Evolutionary conservation across 2,888 invertebrate species (phyloP), one percentile per base, ranked within the genome.

Genomic region (Lepeophtheirus nordmannii): DNA sequence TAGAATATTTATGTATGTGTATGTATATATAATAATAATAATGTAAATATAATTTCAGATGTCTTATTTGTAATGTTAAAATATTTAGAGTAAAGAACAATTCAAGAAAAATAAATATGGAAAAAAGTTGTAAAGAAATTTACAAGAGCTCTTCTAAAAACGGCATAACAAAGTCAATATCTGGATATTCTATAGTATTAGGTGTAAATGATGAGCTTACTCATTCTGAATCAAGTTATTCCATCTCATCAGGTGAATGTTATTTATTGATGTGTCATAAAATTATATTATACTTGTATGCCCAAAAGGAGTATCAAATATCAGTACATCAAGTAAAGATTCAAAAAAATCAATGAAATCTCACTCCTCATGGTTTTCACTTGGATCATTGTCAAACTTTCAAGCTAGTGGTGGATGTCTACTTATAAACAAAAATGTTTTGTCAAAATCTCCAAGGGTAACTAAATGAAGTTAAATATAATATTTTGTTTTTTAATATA

Each of bases 51-150:
- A 5, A 30, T 30, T 30, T 30, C 30, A 30, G 22, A 61, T 94
- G 94, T 76, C 93, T 94, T 74, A 89, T 94, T 74, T 94, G 94
- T 76, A 82, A 93, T 70, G 85, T 89, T 71, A 87, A 89, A 78
- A 88, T 90, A 73, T 80, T 89, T 71, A 82, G 89, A 71, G 79
- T 90, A 72, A 84, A 87, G 75, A 64, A 64, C 38, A 64, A 64
- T 23, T 58, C 41, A 23, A 62, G 22, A 10, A 12, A n/a, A 8
- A 46, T 5, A 12, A 14, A 46, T 20, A 39, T 37, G 12, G n/a
- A 14, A 12, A 39, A 61, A 1, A 37, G 30, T 8, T 7, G 38
- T 20, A 39, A 38, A 14, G 38, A 61, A n/a, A 22, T 38, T 14
- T 37, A 37, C 12, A n/a, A n/a, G 9, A 17, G 20, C 14, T 5